Evolutionary conservation across 2,888 invertebrate species (phyloP).

Genomic region (Sphecodes monilicornis): DNA sequence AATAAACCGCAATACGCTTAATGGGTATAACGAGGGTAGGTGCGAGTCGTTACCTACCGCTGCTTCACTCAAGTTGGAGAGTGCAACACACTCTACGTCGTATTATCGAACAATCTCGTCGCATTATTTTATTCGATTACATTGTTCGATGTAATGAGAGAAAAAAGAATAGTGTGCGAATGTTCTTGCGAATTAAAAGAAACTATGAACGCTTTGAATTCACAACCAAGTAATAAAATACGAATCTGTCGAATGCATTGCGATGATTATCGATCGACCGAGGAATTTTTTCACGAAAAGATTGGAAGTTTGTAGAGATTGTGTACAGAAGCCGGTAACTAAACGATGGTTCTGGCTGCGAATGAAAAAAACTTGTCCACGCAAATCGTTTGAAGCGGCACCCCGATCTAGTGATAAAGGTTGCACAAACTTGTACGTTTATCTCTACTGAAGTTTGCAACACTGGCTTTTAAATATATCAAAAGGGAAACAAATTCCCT

Average conservation of each 20-base stretch:
- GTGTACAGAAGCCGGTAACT: neutral
- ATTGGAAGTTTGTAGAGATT: neutral
- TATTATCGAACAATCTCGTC: neutral
- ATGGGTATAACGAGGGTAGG: constrained; percentile 29
- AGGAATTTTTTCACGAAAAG: neutral
- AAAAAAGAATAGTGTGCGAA: neutral
- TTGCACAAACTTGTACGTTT: neutral
- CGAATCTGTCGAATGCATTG: neutral
- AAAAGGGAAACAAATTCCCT: neutral
- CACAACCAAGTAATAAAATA: neutral
- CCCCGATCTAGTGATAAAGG: neutral
- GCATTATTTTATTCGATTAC: neutral
- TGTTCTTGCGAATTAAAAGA: neutral
- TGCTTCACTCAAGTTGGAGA: constrained; percentile 25
- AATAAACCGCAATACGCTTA: constrained; percentile 42
- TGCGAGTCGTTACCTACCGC: constrained; percentile 15
- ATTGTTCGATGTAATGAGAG: neutral
- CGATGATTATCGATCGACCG: neutral
- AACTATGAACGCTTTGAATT: neutral
- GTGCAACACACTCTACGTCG: neutral
- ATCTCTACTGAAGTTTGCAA: neutral
- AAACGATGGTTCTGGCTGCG: neutral
- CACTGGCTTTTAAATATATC: neutral
- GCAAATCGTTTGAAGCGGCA: neutral
- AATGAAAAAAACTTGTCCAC: neutral